Evolutionary conservation across 2,888 invertebrate genomes (phyloP), one percentile per base, ranked within the genome.

Genomic region (Xestobium rufovillosum): DNA sequence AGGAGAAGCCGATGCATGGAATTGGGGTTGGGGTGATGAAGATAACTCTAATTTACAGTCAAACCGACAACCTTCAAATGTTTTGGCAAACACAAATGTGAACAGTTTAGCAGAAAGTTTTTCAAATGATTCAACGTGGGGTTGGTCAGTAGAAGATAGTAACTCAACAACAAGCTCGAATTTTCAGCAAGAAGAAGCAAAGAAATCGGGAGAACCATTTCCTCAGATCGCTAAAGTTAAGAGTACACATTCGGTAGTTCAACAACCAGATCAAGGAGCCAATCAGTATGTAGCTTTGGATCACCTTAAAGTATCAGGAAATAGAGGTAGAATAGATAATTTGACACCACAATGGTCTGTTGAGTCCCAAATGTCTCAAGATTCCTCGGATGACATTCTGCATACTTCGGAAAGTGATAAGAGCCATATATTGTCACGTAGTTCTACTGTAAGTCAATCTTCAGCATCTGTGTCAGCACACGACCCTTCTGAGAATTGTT

Each of bases 341-440:
- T 44, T 60, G 34, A 66, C 76, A 12, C 76, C 76, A 2, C 77
- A 78, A 49, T 78, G 77, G 78, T 78, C 78, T 3, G 74, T 73
- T 36, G 78, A 78, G 55, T 77, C 77, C 19, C 76, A 78, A 56
- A 70, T 75, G 62, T 77, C 76, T 6, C 75, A 77, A 55, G 77
- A 77, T 49, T 78, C 77, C 2, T 77, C 76, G 42, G 78, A 78
- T 50, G 74, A 76, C 17, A 66, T 72, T 13, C 65, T 72, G 25
- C 75, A 74, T 31, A 74, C 74, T 8, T 75, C 76, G 6, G 76
- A 76, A 52, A 74, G 73, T 36, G 75, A 75, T 29, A 73, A 74
- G 54, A 75, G 75, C 64, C 72, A 72, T 48, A 71, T 72, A 53
- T 70, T 72, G 42, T 76, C 76, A 2, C 66, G 74, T 44, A 64